phyloP scores from a whole-genome alignment of 1,140 invertebrate species.

The Oscheius sp. region DNA sequence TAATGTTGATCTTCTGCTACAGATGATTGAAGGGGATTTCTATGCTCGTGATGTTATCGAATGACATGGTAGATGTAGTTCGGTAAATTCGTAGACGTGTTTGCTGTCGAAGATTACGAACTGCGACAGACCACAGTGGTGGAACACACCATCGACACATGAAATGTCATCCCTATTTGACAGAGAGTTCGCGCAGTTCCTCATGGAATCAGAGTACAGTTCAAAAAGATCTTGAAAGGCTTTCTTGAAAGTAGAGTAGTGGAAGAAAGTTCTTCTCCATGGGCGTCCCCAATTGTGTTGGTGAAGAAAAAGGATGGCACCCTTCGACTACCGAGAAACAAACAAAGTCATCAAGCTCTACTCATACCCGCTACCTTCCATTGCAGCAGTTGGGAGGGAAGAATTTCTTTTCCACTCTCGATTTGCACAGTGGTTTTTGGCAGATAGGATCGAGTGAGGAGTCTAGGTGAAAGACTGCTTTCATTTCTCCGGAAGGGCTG shows the following conservation, averaged over 20 bases:
- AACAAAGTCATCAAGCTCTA: slow-evolving; percentile 63
- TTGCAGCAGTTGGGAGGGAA: slow-evolving; percentile 58
- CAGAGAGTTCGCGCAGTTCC: slow-evolving; percentile 32
- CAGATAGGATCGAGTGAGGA: slow-evolving; percentile 33
- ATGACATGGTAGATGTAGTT: not conserved
- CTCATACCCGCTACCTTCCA: slow-evolving; percentile 65
- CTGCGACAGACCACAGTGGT: slow-evolving; percentile 46
- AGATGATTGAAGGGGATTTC: not conserved
- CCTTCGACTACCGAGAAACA: slow-evolving; percentile 63
- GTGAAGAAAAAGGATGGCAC: slow-evolving; percentile 65
- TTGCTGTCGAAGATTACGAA: slow-evolving; percentile 52
- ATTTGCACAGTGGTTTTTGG: slow-evolving; percentile 46
- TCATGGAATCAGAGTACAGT: slow-evolving; percentile 15
- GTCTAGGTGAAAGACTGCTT: slow-evolving; percentile 18
- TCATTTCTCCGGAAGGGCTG: slow-evolving; percentile 21
- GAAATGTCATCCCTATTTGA: slow-evolving; percentile 44
- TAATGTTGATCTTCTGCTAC: no score
- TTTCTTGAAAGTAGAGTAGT: slow-evolving; percentile 33
- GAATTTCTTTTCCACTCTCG: slow-evolving; percentile 60
- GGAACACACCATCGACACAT: slow-evolving; percentile 53
- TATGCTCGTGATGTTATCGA: not conserved
- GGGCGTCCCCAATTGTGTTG: slow-evolving; percentile 64
- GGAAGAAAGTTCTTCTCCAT: slow-evolving; percentile 62
- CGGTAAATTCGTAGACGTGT: no score
- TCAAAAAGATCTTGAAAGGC: slow-evolving; percentile 34